Evolutionary conservation across 1,140 invertebrate genomes (phyloP).

Genomic region (Drosophila bocki): DNA sequence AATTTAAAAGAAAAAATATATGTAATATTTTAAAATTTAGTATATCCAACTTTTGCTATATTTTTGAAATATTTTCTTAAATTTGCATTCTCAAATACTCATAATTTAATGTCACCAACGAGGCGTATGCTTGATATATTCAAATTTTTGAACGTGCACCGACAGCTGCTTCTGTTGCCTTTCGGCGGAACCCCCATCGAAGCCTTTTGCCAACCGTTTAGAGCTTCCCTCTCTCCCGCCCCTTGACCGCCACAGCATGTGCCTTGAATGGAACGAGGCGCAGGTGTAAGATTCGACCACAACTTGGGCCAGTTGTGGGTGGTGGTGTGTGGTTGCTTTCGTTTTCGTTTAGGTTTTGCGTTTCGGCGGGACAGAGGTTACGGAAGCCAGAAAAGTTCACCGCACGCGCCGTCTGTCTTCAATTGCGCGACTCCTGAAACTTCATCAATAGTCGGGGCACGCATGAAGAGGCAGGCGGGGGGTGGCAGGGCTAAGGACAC

Average conservation of each 20-base stretch:
- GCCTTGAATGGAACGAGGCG: constrained; percentile 14
- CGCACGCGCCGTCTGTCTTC: constrained; percentile 69
- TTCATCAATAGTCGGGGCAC: constrained; percentile 72
- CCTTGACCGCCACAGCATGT: constrained; percentile 1
- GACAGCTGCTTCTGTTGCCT: constrained; percentile 11
- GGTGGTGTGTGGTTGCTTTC: constrained; percentile 10
- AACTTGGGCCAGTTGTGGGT: constrained; percentile 7
- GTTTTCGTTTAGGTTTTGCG: neutral
- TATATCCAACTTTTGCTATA: too few species aligned
- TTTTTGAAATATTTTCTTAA: too few species aligned
- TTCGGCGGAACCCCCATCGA: constrained; percentile 13
- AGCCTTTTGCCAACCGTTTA: constrained; percentile 50
- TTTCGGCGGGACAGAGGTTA: constrained; percentile 8
- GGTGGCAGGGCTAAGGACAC: neutral
- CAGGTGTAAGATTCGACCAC: constrained; percentile 59
- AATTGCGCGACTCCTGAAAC: constrained; percentile 54
- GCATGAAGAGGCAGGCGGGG: constrained; percentile 14
- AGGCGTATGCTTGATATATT: constrained; percentile 21
- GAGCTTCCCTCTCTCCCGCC: constrained; percentile 3
- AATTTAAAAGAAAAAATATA: too few species aligned
- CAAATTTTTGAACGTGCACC: constrained; percentile 3
- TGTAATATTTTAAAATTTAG: too few species aligned
- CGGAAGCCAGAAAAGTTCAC: constrained; percentile 60
- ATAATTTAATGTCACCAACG: neutral
- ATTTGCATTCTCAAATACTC: too few species aligned